Conservation (phyloP, 2,888 invertebrate genomes). For the Amblyjoppa proteus region DNA sequence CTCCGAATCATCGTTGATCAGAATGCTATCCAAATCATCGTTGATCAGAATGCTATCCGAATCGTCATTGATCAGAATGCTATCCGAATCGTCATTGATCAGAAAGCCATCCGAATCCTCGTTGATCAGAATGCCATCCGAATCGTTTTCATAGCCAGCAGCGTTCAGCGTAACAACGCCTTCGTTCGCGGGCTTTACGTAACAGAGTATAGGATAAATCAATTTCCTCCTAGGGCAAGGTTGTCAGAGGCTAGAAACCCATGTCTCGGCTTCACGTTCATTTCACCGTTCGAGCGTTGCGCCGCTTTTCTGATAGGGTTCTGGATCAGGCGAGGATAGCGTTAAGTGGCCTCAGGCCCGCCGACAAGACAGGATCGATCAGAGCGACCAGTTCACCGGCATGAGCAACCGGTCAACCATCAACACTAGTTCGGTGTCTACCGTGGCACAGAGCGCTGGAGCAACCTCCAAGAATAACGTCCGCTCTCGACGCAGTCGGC, state of each 20-base stretch:
- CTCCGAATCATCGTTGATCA: too few relatives aligned
- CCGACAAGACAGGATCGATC: constrained; percentile 21
- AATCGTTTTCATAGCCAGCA: constrained; percentile 9
- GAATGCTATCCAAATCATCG: too few relatives aligned
- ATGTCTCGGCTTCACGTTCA: not conserved
- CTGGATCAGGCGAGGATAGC: constrained; percentile 14
- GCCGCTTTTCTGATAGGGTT: constrained; percentile 10
- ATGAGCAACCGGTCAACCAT: constrained; percentile 29
- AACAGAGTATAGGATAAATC: constrained; percentile 55
- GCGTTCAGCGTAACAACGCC: constrained; percentile 46
- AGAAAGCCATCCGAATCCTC: too few relatives aligned
- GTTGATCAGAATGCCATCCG: not conserved
- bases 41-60: too few relatives aligned
- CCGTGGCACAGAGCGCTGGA: not conserved
- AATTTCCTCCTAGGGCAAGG: constrained; percentile 62
- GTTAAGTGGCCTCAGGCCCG: constrained; percentile 18
- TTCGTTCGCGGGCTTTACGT: constrained; percentile 52
- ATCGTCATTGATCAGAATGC: too few relatives aligned
- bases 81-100: too few relatives aligned
- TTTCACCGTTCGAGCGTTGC: not conserved
- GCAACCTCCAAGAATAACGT: constrained; percentile 5
- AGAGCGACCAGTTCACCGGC: constrained; percentile 5
- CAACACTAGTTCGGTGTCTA: not conserved
- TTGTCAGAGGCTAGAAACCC: constrained; percentile 32
- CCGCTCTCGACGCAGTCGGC: constrained; percentile 16